Evolutionary conservation across 2,113 vertebrate species (phyloP).

Genomic region (Hippocampus mohnikei): DNA sequence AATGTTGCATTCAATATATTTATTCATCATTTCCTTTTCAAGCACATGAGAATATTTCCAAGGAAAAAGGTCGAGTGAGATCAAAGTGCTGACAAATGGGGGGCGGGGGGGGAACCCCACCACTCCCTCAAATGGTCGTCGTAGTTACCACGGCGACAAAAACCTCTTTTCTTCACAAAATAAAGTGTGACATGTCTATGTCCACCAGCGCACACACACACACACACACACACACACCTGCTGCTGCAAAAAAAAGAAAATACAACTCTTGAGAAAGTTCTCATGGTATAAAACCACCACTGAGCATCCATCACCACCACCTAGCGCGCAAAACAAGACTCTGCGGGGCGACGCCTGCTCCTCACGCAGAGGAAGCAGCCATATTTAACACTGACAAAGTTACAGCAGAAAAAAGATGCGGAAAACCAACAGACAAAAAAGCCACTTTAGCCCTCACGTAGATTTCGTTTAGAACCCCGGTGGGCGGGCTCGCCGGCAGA

Average conservation of each 20-base stretch:
- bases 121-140: conserved; percentile 37
- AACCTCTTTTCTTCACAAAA: conserved; percentile 53
- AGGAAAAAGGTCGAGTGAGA: conserved; percentile 71
- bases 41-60: conserved; percentile 65
- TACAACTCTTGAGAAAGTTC: conserved; percentile 37
- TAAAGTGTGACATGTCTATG: conserved; percentile 46
- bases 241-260: conserved; percentile 42
- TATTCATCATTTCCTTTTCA: conserved; percentile 65
- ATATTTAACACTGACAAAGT: conserved; percentile 35
- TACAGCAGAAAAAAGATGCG: conserved; percentile 44
- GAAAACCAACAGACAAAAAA: conserved; percentile 10
- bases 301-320: background rate
- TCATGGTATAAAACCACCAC: conserved; percentile 49
- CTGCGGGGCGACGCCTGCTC: background rate
- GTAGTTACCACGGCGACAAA: conserved; percentile 63
- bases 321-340: background rate
- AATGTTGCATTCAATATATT: conserved; percentile 62
- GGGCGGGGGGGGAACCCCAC: conserved; percentile 36
- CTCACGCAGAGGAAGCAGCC: conserved; percentile 1
- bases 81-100: conserved; percentile 77
- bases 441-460: conserved; percentile 23
- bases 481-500: background rate
- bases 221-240: conserved; percentile 42
- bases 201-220: conserved; percentile 53
- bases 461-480: conserved; percentile 2